Evolutionary conservation across 1,140 invertebrate genomes (phyloP).

Genomic region (Zaprionus gabonicus): DNA sequence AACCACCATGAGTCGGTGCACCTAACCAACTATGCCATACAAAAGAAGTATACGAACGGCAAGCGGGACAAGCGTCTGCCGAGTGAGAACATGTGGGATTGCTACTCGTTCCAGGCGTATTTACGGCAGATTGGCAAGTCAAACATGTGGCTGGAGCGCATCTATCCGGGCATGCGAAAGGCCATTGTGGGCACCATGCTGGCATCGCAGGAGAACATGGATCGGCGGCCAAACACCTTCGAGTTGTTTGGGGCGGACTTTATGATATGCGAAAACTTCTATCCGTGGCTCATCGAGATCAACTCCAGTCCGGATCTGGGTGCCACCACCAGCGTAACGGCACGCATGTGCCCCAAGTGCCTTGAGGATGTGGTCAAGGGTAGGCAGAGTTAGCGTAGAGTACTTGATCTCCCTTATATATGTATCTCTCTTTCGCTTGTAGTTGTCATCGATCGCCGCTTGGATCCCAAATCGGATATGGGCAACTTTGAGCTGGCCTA

Average conservation of each 20-base stretch:
- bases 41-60: conserved; percentile 94
- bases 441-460: conserved; percentile 94
- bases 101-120: conserved; percentile 91
- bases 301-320: conserved; percentile 97
- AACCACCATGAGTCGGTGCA: conserved; percentile 97
- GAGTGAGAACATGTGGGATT: conserved; percentile 95
- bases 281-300: conserved; percentile 97
- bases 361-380: conserved; percentile 97
- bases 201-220: conserved; percentile 94
- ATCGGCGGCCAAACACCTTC: conserved; percentile 94
- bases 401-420: neutral
- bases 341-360: conserved; percentile 92
- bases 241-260: conserved; percentile 98
- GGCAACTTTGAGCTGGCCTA: conserved; percentile 95
- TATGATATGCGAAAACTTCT: conserved; percentile 94
- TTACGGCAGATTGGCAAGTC: conserved; percentile 89
- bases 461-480: conserved; percentile 91
- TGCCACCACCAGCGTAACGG: conserved; percentile 94
- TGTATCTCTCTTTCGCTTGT: conserved; percentile 21
- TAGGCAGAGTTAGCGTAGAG: conserved; percentile 78
- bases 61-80: conserved; percentile 89
- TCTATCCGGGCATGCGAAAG: conserved; percentile 96
- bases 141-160: conserved; percentile 91
- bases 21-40: conserved; percentile 96
- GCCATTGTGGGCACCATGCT: conserved; percentile 94